phyloP scores from a whole-genome alignment of 2,888 invertebrate genomes.

The Dorcus parallelipipedus region DNA sequence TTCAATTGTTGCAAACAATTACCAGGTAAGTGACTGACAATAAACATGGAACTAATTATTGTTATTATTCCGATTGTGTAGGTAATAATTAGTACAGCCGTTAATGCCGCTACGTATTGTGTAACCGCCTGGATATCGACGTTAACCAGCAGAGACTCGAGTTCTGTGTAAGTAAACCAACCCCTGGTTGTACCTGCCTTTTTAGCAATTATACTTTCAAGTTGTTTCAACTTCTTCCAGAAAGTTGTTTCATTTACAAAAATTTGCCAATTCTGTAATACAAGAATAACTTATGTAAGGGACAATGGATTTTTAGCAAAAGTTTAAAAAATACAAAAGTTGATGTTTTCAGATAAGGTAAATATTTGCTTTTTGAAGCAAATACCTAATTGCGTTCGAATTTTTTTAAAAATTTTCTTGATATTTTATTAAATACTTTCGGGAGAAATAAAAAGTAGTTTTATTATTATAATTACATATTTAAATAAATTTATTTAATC shows the following conservation, averaged over 20 bases:
- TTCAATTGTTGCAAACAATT: constrained; percentile 38
- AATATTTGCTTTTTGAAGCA: no score
- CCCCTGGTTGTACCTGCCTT: constrained; percentile 70
- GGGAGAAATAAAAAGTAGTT: not conserved
- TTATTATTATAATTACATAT: constrained; percentile 1
- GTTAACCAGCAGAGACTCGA: constrained; percentile 56
- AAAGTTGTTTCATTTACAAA: constrained; percentile 76
- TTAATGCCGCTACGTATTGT: constrained; percentile 53
- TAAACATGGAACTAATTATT: constrained; percentile 57
- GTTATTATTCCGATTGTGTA: constrained; percentile 61
- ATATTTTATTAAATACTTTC: not conserved
- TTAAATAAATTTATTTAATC: constrained; percentile 1
- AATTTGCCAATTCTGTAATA: constrained; percentile 76
- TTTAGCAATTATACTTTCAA: constrained; percentile 72
- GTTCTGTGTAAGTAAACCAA: constrained; percentile 80
- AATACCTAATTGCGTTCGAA: no score
- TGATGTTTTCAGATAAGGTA: not conserved
- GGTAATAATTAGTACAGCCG: constrained; percentile 58
- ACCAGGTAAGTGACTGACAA: constrained; percentile 54
- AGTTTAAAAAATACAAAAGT: no score
- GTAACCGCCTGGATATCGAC: constrained; percentile 51
- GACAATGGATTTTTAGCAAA: not conserved
- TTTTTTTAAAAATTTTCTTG: not conserved
- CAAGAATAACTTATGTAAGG: not conserved
- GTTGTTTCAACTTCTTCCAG: constrained; percentile 63